A percentile compares a stretch with the other conserved stretches of the same genome.
Conservation (phyloP, 2,797 vertebrate species). For the Falco novaeseelandiae region DNA sequence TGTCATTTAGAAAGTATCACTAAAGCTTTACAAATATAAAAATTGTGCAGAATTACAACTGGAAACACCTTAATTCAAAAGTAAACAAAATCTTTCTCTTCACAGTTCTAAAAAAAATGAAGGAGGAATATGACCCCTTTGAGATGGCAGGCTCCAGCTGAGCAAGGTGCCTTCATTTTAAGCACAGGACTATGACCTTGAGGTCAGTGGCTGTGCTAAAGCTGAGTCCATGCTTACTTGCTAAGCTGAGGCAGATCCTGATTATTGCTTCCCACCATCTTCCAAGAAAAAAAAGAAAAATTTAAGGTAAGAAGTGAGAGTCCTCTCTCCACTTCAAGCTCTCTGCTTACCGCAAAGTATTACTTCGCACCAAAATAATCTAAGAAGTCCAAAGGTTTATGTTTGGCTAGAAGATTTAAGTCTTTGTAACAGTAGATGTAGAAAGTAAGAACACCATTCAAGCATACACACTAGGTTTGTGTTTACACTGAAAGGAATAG, state of each 20-base stretch:
- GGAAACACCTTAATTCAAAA: neutral
- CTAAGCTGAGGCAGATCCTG: neutral
- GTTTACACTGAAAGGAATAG: neutral
- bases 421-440: neutral
- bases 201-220: neutral
- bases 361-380: neutral
- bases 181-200: neutral
- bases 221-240: neutral
- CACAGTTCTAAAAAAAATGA: neutral
- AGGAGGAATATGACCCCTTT: neutral
- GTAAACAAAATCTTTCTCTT: neutral
- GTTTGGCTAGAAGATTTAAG: neutral
- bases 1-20: neutral
- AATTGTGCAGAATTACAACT: neutral
- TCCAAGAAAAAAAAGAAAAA: neutral
- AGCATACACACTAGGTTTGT: neutral
- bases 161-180: neutral
- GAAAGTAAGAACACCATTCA: neutral
- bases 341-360: neutral
- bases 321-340: neutral
- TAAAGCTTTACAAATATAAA: neutral
- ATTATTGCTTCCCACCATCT: neutral
- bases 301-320: neutral
- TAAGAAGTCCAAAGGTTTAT: neutral
- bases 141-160: neutral